A percentile compares a stretch with the other conserved stretches of the same genome.
Conservation (phyloP, 1,140 invertebrate genomes). For the Neodiprion lecontei region DNA sequence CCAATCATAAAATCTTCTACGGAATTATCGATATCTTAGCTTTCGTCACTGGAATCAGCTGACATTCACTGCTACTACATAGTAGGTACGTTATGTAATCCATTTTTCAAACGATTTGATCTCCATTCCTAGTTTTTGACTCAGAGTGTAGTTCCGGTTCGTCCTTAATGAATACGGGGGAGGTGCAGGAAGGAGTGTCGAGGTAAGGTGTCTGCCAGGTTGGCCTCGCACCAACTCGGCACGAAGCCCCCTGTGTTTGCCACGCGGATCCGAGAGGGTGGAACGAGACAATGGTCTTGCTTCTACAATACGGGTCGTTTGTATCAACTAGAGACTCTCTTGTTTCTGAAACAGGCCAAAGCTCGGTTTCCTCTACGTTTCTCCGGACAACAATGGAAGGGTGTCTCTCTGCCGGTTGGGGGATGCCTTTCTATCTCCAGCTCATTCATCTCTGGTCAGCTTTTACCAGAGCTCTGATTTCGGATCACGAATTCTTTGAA, state of each 20-base stretch:
- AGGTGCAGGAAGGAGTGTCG: neutral
- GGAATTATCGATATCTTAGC: too few relatives aligned
- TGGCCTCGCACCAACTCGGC: neutral
- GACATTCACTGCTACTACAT: too few relatives aligned
- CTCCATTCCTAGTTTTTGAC: too few relatives aligned
- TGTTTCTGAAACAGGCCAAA: neutral
- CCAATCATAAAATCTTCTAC: too few relatives aligned
- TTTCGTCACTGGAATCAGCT: too few relatives aligned
- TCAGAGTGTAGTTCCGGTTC: too few relatives aligned
- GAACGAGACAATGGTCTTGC: neutral
- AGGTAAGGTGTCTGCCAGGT: neutral
- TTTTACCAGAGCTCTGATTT: neutral
- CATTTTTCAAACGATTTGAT: too few relatives aligned
- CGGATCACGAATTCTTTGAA: neutral
- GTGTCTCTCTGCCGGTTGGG: neutral
- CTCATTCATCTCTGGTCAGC: neutral
- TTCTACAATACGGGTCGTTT: conserved; percentile 4
- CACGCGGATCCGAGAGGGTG: neutral
- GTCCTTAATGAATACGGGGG: too few relatives aligned
- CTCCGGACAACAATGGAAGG: neutral
- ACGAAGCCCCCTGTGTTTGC: neutral
- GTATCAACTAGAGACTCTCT: conserved; percentile 1
- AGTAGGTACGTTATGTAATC: too few relatives aligned
- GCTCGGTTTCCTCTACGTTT: neutral
- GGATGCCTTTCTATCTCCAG: neutral